Conservation (phyloP, 2,797 vertebrate genomes). For the Neosalanx taihuensis region DNA sequence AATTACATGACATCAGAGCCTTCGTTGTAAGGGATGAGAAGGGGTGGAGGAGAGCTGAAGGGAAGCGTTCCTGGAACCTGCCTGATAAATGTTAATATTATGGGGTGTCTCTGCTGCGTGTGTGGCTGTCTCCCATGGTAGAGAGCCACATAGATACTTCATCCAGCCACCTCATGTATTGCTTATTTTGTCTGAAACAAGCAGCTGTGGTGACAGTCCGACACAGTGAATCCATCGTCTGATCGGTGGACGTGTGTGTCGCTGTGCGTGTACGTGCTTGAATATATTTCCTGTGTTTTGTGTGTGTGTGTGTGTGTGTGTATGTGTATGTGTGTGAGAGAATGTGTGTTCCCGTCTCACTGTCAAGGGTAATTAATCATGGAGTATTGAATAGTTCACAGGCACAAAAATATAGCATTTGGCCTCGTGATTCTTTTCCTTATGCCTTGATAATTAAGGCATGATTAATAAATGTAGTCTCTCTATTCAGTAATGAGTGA, state of each 20-base stretch:
- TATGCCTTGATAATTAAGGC: slow-evolving; percentile 70
- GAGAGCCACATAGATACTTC: slow-evolving; percentile 22
- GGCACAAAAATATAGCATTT: slow-evolving; percentile 51
- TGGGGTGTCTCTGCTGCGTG: slow-evolving; percentile 60
- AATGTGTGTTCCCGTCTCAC: slow-evolving; percentile 33
- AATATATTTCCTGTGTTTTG: neutral
- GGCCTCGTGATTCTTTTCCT: slow-evolving; percentile 45
- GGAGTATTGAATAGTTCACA: slow-evolving; percentile 45
- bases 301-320: slow-evolving; percentile 13
- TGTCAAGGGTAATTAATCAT: slow-evolving; percentile 59
- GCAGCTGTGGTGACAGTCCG: slow-evolving; percentile 37
- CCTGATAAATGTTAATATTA: slow-evolving; percentile 69
- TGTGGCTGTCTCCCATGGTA: slow-evolving; percentile 35
- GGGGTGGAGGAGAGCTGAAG: slow-evolving; percentile 36
- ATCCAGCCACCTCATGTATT: slow-evolving; percentile 49
- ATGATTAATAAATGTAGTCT: slow-evolving; percentile 66
- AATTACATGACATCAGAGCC: slow-evolving; percentile 63
- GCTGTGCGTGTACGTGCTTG: neutral
- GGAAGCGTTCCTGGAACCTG: slow-evolving; percentile 58
- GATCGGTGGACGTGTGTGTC: slow-evolving; percentile 16
- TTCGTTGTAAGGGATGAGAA: slow-evolving; percentile 43
- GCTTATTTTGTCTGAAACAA: slow-evolving; percentile 51
- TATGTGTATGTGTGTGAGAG: slow-evolving; percentile 8
- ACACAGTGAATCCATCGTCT: slow-evolving; percentile 15
- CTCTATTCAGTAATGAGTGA: slow-evolving; percentile 66